Evolutionary conservation across 2,888 invertebrate species (phyloP).

Genomic region (Xestoiulus laeticollis): DNA sequence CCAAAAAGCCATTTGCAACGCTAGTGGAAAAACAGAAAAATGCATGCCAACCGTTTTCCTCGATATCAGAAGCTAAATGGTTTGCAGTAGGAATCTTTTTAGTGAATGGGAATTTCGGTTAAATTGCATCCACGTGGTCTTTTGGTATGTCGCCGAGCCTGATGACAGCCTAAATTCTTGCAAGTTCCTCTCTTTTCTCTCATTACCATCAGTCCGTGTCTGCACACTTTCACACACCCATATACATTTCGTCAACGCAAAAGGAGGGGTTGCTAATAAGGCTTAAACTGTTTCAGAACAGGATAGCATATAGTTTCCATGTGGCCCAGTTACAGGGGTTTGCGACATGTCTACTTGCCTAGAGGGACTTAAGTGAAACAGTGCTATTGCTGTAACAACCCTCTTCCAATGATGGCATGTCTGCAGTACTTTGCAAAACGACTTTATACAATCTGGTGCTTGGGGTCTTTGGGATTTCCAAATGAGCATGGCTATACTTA

Average conservation of each 20-base stretch:
- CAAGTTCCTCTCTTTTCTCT: neutral
- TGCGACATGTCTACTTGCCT: neutral
- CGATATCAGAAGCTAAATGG: neutral
- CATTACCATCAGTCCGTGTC: neutral
- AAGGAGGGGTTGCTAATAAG: constrained; percentile 1
- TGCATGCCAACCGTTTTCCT: neutral
- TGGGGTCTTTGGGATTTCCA: neutral
- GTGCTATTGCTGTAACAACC: neutral
- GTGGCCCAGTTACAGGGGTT: neutral
- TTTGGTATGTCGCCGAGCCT: neutral
- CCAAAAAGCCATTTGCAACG: constrained; percentile 1
- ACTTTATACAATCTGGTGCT: neutral
- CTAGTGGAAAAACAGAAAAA: neutral
- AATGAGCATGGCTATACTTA: neutral
- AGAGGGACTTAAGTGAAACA: neutral
- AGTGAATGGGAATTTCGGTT: neutral
- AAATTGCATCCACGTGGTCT: neutral
- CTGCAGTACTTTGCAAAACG: neutral
- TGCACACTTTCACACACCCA: constrained; percentile 9
- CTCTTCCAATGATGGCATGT: neutral
- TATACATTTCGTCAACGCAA: constrained; percentile 9
- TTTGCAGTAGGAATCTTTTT: neutral
- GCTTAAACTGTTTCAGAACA: neutral
- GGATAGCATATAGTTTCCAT: neutral
- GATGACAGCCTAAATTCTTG: constrained; percentile 1